Base-by-base conservation (phyloP, 2,888 invertebrate species). In the Zygaena filipendulae region DNA sequence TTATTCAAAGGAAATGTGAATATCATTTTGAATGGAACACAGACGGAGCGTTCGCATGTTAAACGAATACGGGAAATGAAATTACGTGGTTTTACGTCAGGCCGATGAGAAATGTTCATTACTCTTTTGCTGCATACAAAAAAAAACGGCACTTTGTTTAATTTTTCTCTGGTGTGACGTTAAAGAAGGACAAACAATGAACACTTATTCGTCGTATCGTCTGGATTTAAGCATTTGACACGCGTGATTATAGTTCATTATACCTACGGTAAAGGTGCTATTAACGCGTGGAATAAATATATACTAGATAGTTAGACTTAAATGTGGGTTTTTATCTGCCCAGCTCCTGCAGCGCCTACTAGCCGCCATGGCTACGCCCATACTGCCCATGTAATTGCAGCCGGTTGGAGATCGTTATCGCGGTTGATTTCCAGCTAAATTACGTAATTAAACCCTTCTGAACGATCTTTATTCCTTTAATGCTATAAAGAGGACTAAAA, bases 301-400 rank as follows among this genome's bases (percentile, higher is more conserved):
- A 63, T 60, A 56, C 59, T 54, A 43, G 52, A 60, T 61, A 61
- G 68, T 72, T 68, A 56, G 29, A 42, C 41, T 45, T 49, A 62
- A 69, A 47, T 60, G 54, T 51, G 55, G 50, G 52, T 45, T 59
- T 49, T 52, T 42, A 37, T 49, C 61, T n/a, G n/a, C n/a, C n/a
- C n/a, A n/a, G n/a, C n/a, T n/a, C n/a, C n/a, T n/a, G n/a, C n/a
- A n/a, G n/a, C n/a, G n/a, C n/a, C n/a, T n/a, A n/a, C n/a, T n/a
- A n/a, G n/a, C n/a, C n/a, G n/a, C n/a, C n/a, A n/a, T n/a, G n/a
- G n/a, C n/a, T n/a, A n/a, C n/a, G n/a, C n/a, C n/a, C n/a, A n/a
- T n/a, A n/a, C n/a, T n/a, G n/a, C n/a, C n/a, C 52, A 55, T 42
- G 48, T 74, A 68, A 72, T 71, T 70, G 66, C 56, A 61, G 48